Evolutionary conservation across 2,113 vertebrate genomes (phyloP), one percentile per base, ranked within the genome.

Genomic region (Nanorana parkeri): DNA sequence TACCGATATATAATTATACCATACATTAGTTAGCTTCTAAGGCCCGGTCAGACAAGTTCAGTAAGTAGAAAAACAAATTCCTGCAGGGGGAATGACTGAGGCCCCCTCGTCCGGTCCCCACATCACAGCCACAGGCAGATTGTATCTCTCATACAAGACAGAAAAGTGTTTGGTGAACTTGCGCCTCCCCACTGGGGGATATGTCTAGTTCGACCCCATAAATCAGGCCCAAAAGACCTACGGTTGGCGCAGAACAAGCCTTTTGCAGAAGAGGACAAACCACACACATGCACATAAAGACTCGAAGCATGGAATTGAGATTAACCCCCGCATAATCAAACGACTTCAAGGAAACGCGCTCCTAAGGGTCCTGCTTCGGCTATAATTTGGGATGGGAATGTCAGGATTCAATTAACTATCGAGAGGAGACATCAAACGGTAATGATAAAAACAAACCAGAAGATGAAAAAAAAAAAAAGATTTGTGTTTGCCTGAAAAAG

Each of bases 101-200:
- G 7, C 66, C 77, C 69, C 77, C 77, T 54, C 65, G 51, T 29
- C 77, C 51, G 23, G 60, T 66, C 63, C 65, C 65, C 15, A 55
- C 61, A 78, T 54, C 82, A 86, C 86, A 87, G 73, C 64, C 72
- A 84, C 86, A 87, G 86, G 85, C 86, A 88, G 87, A 86, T 86
- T 89, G 88, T 86, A 89, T 89, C 85, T 78, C 78, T 88, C 85
- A 29, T 85, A 51, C 54, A 80, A 88, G 85, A 88, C 87, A 56
- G 82, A 20, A 86, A 69, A 77, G 68, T 80, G 81, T 72, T 84
- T 84, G 23, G 80, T 84, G 86, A 85, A 84, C 77, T 77, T 83
- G 74, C 86, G 80, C 26, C 83, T 83, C 69, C 83, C 66, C 80
- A 85, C 81, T 85, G 75, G 87, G 81, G 72, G 72, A 86, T 84